Base-by-base conservation (phyloP, 2,113 vertebrate genomes). In the Podiceps cristatus region DNA sequence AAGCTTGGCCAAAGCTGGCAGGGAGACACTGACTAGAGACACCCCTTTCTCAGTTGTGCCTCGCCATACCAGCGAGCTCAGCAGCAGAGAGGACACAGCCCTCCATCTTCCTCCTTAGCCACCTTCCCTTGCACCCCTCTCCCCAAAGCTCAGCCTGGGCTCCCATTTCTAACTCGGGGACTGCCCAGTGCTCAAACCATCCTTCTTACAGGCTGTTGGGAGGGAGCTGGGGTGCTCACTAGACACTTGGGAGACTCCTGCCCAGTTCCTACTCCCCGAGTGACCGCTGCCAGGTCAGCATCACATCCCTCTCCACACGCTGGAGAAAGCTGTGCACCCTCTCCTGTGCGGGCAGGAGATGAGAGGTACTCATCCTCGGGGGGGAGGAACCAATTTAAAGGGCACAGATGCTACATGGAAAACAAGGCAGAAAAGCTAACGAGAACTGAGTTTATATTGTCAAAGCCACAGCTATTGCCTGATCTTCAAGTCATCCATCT, bases 31-130 rank as follows among this genome's bases (percentile, higher is more conserved):
- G 71, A 18, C 63, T 18, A 35, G 42, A 29, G 31, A 35, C 0
- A 0, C 1, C 31, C 37, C 28, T 28, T 19, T 18, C 56, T 55
- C 35, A 37, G 35, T 2, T n/a, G 49, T 3, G n/a, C 53, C 20
- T 17, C 13, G 0, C 49, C 29, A 15, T 5, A 11, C 4, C 35
- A 7, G 44, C 2, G 3, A 80, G 81, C 73, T 84, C 23, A 5
- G 22, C 6, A 29, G 67, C 67, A 37, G 13, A 29, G 79, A 18
- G 62, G 35, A 35, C 45, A 9, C 16, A 60, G 52, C 66, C 35
- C 55, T 77, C 3, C 1, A 15, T 31, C 29, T 16, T 31, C 23
- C 27, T 56, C 49, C 63, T 49, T 20, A 49, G 8, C 20, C 45
- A 11, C 33, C 40, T 5, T 24, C 27, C 33, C 50, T 42, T 10